Percentiles rank a stretch among this genome's conserved stretches.
Conservation (phyloP, 1,140 invertebrate species). For the Solenopsis invicta region DNA sequence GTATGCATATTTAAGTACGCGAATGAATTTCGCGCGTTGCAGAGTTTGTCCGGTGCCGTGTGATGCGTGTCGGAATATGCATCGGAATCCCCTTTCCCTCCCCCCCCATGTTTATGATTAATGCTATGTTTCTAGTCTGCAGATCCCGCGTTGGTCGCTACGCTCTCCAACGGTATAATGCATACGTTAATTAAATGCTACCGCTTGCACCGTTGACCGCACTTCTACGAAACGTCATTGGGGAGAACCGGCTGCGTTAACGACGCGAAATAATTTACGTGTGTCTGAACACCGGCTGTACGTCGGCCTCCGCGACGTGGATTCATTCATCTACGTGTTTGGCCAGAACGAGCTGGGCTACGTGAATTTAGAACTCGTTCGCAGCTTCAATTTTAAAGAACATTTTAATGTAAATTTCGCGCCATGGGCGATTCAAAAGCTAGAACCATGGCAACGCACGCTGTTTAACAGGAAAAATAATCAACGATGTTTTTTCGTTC, state of each 20-base stretch:
- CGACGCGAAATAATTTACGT: slow-evolving; percentile 70
- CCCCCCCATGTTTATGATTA: slow-evolving; percentile 72
- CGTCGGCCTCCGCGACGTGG: slow-evolving; percentile 15
- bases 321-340: slow-evolving; percentile 38
- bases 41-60: neutral
- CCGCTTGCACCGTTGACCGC: slow-evolving; percentile 45
- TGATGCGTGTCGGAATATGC: slow-evolving; percentile 57
- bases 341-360: slow-evolving; percentile 14
- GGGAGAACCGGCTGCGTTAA: slow-evolving; percentile 36
- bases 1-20: slow-evolving; percentile 62
- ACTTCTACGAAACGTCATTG: slow-evolving; percentile 68
- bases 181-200: slow-evolving; percentile 75
- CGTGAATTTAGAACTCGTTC: slow-evolving; percentile 23
- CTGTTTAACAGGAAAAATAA: neutral
- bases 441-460: neutral
- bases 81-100: slow-evolving; percentile 22
- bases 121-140: slow-evolving; percentile 64
- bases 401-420: slow-evolving; percentile 53
- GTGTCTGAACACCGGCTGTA: slow-evolving; percentile 47
- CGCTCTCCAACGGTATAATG: slow-evolving; percentile 64
- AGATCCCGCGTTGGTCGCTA: slow-evolving; percentile 43
- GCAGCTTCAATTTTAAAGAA: slow-evolving; percentile 53
- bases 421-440: neutral
- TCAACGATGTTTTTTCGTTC: neutral
- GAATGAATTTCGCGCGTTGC: slow-evolving; percentile 65